phyloP scores from a whole-genome alignment of 2,113 vertebrate species.

The Cyanoliseus patagonus region DNA sequence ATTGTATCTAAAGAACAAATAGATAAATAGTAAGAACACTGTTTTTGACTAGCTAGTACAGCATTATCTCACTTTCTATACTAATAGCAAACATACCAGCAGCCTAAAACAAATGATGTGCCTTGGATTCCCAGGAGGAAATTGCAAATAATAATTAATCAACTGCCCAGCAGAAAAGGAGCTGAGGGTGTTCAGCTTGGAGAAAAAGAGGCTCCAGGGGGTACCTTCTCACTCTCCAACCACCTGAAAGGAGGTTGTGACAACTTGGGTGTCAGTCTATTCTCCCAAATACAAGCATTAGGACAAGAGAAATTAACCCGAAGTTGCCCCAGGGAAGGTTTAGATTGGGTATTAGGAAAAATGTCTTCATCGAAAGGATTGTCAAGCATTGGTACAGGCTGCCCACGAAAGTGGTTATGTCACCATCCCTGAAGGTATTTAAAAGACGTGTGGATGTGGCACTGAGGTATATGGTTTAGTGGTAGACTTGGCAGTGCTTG shows the following conservation, averaged over 20 bases:
- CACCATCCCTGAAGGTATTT: background rate
- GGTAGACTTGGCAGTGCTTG: background rate
- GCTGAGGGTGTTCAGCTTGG: background rate
- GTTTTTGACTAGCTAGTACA: background rate
- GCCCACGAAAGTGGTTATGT: background rate
- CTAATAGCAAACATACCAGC: background rate
- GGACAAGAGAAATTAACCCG: background rate
- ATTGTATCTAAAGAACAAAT: constrained; percentile 81
- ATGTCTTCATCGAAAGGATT: background rate
- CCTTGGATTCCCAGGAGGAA: background rate
- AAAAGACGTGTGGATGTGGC: background rate
- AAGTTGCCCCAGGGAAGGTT: background rate
- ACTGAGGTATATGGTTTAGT: background rate
- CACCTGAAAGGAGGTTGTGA: background rate
- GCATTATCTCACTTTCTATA: background rate
- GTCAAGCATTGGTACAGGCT: background rate
- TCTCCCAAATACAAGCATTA: background rate
- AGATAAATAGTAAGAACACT: background rate
- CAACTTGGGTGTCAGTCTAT: background rate
- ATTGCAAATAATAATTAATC: background rate
- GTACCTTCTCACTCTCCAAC: background rate
- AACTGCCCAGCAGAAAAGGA: background rate
- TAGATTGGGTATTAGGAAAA: background rate
- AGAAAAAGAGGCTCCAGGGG: background rate
- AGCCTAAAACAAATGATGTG: background rate